Conservation (phyloP, 2,113 vertebrate genomes). For the Pteronura brasiliensis region DNA sequence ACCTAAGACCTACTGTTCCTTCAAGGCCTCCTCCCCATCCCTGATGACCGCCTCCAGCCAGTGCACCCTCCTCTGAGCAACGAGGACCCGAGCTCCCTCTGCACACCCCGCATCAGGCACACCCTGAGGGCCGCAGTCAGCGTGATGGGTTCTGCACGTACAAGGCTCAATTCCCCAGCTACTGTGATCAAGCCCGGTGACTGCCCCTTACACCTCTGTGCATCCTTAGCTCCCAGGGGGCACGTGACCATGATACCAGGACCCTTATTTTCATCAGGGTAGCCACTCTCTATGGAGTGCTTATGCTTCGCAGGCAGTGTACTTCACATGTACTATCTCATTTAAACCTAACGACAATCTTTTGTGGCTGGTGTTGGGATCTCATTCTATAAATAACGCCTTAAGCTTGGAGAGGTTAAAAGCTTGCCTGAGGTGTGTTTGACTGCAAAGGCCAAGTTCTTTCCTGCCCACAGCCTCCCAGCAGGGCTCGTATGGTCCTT, state of each 20-base stretch:
- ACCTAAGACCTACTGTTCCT: neutral
- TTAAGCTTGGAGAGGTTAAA: neutral
- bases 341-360: neutral
- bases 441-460: neutral
- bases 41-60: neutral
- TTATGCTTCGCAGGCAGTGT: neutral
- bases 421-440: neutral
- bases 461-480: neutral
- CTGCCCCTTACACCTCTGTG: neutral
- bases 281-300: neutral
- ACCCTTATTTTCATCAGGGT: neutral
- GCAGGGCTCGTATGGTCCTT: neutral
- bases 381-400: neutral
- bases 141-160: neutral
- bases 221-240: neutral
- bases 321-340: neutral
- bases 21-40: neutral
- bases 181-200: neutral
- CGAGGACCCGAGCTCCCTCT: no score
- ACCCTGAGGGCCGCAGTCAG: neutral
- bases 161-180: neutral
- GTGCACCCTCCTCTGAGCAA: neutral
- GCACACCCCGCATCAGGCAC: neutral
- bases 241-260: no score
- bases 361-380: neutral